These are phyloP conservation scores for Antedon mediterranea DNA, from an alignment of 53 echinoderm and acorn worm genomes.

Conservation along the genomic window DNA sequence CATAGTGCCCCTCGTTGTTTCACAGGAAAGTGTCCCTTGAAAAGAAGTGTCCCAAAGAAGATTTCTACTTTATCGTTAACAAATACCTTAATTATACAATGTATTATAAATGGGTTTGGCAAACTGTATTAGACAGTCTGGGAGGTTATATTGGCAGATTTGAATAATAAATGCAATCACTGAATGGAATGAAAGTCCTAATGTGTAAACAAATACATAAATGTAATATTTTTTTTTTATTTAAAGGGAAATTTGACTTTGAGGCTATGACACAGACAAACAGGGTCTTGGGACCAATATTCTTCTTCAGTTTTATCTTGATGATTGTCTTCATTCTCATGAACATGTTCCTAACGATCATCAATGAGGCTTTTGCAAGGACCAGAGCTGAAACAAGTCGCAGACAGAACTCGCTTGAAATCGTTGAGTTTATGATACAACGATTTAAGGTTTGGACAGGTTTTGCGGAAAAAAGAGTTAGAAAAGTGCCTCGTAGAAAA, in stretches of 20 bases:
- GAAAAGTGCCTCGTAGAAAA: conserved; percentile 13
- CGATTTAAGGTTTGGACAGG: conserved; percentile 65
- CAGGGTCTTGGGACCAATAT: conserved; percentile 54
- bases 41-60: no score
- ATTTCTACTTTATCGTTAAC: no score
- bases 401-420: conserved; percentile 64
- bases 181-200: no score
- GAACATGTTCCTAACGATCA: conserved; percentile 79
- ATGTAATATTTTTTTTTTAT: neutral
- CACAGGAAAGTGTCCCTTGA: no score
- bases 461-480: conserved; percentile 41
- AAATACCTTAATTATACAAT: no score
- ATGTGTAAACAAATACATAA: neutral
- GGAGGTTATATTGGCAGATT: no score
- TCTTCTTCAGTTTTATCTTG: conserved; percentile 70
- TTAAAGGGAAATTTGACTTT: conserved; percentile 69
- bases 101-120: no score
- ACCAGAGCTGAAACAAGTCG: conserved; percentile 32
- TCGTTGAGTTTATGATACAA: conserved; percentile 79
- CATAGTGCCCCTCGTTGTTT: no score
- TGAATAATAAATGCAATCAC: no score
- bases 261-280: conserved; percentile 48
- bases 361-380: conserved; percentile 63
- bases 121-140: no score
- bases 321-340: conserved; percentile 64